Evolutionary conservation across 2,888 invertebrate genomes (phyloP), one percentile per base, ranked within the genome.

Genomic region (Chorisops tibialis): DNA sequence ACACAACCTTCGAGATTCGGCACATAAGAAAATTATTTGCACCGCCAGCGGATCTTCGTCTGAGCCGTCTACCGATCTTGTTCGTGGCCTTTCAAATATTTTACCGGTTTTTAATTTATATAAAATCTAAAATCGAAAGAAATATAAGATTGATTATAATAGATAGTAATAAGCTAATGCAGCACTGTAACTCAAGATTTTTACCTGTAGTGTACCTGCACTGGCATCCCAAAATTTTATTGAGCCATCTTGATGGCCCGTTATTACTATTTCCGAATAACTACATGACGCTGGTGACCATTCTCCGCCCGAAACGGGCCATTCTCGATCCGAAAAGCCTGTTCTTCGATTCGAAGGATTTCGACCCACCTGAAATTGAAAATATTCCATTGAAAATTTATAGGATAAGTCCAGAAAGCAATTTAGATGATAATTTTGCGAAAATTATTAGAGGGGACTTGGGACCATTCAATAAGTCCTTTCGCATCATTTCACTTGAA

Each of bases 141-240:
- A 47, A 4, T 18, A 19, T 9, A 16, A 2, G 5, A 18, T 47
- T 47, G 11, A 7, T 21, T n/a, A 7, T 18, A n/a, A 16, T 2
- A 2, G 19, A 1, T 18, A 5, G 14, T 4, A 47, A 9, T 16
- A 18, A 7, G 16, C 18, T 47, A 11, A 21, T 18, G 4, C 12
- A 14, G 4, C 16, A 9, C 16, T 14, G 41, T n/a, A n/a, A n/a
- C n/a, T n/a, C n/a, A n/a, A n/a, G n/a, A n/a, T n/a, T 1, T 47
- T 39, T 65, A 75, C 76, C 83, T 97, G 96, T 71, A 99, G 83
- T 66, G 93, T 91, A 68, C 96, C 96, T 59, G 94, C 95, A 73
- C 96, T 95, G 49, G 96, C 95, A 79, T 99, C 98, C 98, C 98
- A 99, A 80, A 99, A 99, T 79, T 97, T 97, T 62, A 99, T 84